Base-by-base conservation (phyloP, 2,797 vertebrate genomes). In the Alcedo quadribrachys region DNA sequence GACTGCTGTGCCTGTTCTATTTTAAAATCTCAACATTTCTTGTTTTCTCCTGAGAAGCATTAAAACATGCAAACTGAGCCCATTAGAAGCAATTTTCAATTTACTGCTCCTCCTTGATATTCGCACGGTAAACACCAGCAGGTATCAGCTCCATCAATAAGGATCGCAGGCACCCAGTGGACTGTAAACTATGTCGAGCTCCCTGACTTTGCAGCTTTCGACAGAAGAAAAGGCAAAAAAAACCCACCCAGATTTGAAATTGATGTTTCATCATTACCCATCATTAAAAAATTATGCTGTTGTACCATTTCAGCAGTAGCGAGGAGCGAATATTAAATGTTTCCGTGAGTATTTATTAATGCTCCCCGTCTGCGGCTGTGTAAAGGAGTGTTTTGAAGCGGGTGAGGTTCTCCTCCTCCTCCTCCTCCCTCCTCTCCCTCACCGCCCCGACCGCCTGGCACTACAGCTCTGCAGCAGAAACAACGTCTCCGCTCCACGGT, bases 231-330 rank as follows among this genome's bases (percentile, higher is more conserved):
- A 62, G 85, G 55, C 35, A 43, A n/a, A 33, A 32, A 48, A 57
- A 54, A 70, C 8, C 2, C 1, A 32, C 21, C 27, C 65, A 93
- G 78, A 93, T 85, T 57, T 54, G 93, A 91, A 97, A 95, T 22
- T 77, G 88, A 93, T 85, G 84, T 71, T 96, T 95, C 95, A 94
- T 95, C 94, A 78, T 91, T 81, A 88, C 93, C 96, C 87, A 18
- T 93, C 93, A 85, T 94, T 96, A 96, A 94, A 94, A 93, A 93
- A 93, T 87, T 85, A 96, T 18, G 79, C 90, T 88, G 85, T 58
- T 89, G 82, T 83, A 74, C 88, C 60, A 61, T 46, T 73, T 76
- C 93, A 83, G 89, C 91, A 87, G 87, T 1, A 62, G 93, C 87
- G 79, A 62, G 88, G 89, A 88, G 93, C 8, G 89, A 94, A 85